phyloP scores from a whole-genome alignment of 2,797 vertebrate species.

The Aeoliscus strigatus region DNA sequence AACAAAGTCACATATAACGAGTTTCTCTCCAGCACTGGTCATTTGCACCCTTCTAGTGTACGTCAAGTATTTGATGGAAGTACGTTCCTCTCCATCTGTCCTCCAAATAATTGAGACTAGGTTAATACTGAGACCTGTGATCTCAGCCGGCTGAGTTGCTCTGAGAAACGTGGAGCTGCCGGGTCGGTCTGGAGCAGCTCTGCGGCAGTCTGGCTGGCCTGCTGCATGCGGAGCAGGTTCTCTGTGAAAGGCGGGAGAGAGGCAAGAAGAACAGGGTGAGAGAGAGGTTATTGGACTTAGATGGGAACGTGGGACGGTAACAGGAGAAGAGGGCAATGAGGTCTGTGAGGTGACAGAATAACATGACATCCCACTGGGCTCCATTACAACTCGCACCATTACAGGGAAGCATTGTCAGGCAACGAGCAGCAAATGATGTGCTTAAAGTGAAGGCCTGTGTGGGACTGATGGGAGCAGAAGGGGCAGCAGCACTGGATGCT shows the following conservation, averaged over 20 bases:
- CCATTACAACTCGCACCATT: slow-evolving; percentile 63
- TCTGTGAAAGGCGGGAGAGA: slow-evolving; percentile 48
- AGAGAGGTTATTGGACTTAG: slow-evolving; percentile 42
- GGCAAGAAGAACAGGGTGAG: slow-evolving; percentile 1
- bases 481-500: slow-evolving; percentile 40
- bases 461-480: slow-evolving; percentile 55
- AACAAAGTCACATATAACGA: too few relatives aligned
- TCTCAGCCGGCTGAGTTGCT: slow-evolving; percentile 42
- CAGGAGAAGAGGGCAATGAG: slow-evolving; percentile 21
- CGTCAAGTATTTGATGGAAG: too few relatives aligned
- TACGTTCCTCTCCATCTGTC: too few relatives aligned
- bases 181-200: slow-evolving; percentile 48
- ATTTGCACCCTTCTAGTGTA: too few relatives aligned
- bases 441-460: slow-evolving; percentile 53
- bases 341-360: slow-evolving; percentile 58
- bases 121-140: slow-evolving; percentile 57
- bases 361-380: slow-evolving; percentile 64
- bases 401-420: slow-evolving; percentile 39
- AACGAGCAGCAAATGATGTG: slow-evolving; percentile 60
- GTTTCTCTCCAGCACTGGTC: too few relatives aligned
- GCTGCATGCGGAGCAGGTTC: slow-evolving; percentile 50
- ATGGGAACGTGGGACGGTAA: slow-evolving; percentile 24
- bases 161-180: slow-evolving; percentile 39
- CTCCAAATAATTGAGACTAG: too few relatives aligned
- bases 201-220: slow-evolving; percentile 38